phyloP scores from a whole-genome alignment of 2,113 vertebrate species.

The Apodemus sylvaticus region DNA sequence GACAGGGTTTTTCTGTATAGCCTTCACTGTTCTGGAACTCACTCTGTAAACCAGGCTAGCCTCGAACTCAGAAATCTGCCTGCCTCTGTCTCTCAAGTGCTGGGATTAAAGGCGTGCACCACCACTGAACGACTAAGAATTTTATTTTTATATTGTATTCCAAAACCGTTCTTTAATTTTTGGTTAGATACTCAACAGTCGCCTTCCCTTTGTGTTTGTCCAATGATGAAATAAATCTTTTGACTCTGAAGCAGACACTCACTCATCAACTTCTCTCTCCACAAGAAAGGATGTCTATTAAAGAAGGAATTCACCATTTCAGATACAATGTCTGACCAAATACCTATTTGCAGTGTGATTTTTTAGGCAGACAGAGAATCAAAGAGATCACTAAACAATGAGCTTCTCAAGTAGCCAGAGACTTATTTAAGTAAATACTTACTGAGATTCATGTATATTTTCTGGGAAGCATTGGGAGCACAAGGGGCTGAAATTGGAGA shows the following conservation, averaged over 20 bases:
- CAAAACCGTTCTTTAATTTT: neutral
- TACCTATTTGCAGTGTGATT: neutral
- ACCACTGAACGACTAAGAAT: too few relatives aligned
- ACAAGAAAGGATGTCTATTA: neutral
- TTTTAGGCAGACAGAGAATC: neutral
- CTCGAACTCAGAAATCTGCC: too few relatives aligned
- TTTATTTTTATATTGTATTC: neutral
- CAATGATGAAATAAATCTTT: constrained; percentile 1
- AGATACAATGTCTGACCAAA: neutral
- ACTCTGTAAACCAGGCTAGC: too few relatives aligned
- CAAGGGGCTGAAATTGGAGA: neutral
- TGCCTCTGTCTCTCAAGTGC: too few relatives aligned
- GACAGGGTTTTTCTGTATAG: too few relatives aligned
- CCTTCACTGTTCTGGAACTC: too few relatives aligned
- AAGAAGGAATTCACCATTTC: neutral
- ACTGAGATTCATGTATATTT: neutral
- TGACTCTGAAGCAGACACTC: neutral
- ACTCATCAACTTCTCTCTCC: neutral
- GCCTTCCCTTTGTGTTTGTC: neutral
- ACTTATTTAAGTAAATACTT: constrained; percentile 1
- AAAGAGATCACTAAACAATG: neutral
- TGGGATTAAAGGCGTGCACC: too few relatives aligned
- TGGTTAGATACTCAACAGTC: neutral
- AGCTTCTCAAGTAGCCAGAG: neutral
- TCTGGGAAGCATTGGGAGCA: neutral